Percentiles rank a stretch among this genome's conserved stretches.
phyloP scores from a whole-genome alignment of 2,113 vertebrate species.

The Thamnophis sirtalis region DNA sequence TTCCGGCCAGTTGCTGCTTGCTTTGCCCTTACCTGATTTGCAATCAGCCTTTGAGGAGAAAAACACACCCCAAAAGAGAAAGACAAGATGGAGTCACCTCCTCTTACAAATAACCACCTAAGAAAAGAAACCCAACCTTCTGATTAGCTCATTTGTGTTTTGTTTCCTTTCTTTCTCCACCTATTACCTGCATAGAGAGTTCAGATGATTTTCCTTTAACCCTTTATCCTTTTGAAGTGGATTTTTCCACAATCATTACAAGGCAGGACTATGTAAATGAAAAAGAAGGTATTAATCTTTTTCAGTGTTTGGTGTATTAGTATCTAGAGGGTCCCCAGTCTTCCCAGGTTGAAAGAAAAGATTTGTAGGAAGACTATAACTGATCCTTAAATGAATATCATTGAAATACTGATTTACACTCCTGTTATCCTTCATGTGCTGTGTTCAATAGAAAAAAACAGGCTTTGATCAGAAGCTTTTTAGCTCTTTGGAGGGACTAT shows the following conservation, averaged over 20 bases:
- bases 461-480: neutral
- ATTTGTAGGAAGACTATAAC: neutral
- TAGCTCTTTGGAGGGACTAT: neutral
- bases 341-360: neutral
- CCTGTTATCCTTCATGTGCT: neutral
- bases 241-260: neutral
- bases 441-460: neutral
- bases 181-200: neutral
- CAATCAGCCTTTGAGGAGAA: neutral
- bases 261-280: neutral
- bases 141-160: neutral
- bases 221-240: neutral
- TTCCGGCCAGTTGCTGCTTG: neutral
- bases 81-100: neutral
- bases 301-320: neutral
- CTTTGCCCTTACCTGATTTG: neutral
- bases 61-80: neutral
- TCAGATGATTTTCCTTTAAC: neutral
- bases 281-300: neutral
- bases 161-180: neutral
- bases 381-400: neutral
- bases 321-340: neutral
- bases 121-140: neutral
- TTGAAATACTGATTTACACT: neutral
- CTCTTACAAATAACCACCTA: neutral